Conservation (phyloP, 2,113 vertebrate species). For the Pachycephala philippinensis region DNA sequence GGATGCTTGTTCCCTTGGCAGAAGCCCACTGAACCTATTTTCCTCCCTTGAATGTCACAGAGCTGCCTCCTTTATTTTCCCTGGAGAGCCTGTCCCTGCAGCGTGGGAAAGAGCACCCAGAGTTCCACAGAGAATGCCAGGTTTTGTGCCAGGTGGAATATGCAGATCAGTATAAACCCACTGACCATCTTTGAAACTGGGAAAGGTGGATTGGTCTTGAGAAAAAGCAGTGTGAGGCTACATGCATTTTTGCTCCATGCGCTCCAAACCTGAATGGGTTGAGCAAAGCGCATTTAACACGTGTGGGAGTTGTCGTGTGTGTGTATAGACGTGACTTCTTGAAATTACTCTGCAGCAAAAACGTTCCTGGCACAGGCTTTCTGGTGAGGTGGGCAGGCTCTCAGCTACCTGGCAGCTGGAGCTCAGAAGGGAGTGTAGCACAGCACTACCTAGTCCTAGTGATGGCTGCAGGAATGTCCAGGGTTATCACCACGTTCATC, state of each 20-base stretch:
- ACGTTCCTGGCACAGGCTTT: neutral
- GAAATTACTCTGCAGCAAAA: neutral
- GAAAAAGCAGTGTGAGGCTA: neutral
- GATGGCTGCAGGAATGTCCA: neutral
- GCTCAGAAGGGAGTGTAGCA: neutral
- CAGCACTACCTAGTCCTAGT: neutral
- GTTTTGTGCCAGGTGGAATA: neutral
- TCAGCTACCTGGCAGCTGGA: neutral
- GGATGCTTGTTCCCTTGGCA: neutral
- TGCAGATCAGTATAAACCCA: neutral
- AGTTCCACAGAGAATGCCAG: neutral
- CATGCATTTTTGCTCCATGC: neutral
- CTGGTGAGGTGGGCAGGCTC: neutral
- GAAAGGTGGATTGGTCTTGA: neutral
- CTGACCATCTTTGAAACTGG: neutral
- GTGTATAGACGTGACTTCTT: neutral
- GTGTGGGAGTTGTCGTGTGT: neutral
- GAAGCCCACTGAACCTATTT: neutral
- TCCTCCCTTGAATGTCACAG: neutral
- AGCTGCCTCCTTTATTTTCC: neutral
- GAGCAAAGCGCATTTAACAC: neutral
- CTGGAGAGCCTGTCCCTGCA: neutral
- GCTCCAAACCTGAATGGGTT: neutral
- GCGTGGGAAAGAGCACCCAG: neutral
- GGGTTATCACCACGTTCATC: neutral